Conservation (phyloP, 2,888 invertebrate species). For the Prosopocoilus inquinatus region DNA sequence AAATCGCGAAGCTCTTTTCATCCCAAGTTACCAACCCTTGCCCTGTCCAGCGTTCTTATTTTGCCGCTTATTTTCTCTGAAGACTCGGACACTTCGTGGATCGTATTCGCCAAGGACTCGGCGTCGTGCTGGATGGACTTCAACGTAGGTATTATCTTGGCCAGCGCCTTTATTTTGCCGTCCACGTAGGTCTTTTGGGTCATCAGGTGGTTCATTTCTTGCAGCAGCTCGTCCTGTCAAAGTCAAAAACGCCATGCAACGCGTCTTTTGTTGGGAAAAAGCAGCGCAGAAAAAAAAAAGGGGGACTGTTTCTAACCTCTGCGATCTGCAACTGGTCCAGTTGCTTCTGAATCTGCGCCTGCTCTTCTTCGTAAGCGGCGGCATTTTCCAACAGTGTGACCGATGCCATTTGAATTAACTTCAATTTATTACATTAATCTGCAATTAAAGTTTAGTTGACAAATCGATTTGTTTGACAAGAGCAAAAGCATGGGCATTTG, state of each 20-base stretch:
- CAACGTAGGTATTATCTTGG: conserved; percentile 78
- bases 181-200: conserved; percentile 74
- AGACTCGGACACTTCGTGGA: conserved; percentile 80
- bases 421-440: too few species aligned
- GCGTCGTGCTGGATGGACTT: conserved; percentile 75
- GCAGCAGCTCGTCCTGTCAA: conserved; percentile 67
- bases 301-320: too few species aligned
- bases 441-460: too few species aligned
- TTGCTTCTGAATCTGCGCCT: too few species aligned
- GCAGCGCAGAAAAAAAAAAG: too few species aligned
- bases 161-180: conserved; percentile 75
- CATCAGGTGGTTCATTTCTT: conserved; percentile 69
- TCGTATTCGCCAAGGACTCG: conserved; percentile 78
- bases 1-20: conserved; percentile 3
- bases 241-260: neutral
- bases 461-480: too few species aligned
- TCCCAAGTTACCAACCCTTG: conserved; percentile 63
- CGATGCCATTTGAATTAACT: too few species aligned
- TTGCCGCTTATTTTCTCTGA: conserved; percentile 95
- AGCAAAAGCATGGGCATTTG: too few species aligned
- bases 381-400: too few species aligned
- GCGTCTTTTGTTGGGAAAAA: too few species aligned
- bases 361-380: too few species aligned
- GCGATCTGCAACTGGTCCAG: too few species aligned
- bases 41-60: conserved; percentile 89